Evolutionary conservation across 2,797 vertebrate genomes (phyloP), one percentile per base, ranked within the genome.

Genomic region (Picus viridis): DNA sequence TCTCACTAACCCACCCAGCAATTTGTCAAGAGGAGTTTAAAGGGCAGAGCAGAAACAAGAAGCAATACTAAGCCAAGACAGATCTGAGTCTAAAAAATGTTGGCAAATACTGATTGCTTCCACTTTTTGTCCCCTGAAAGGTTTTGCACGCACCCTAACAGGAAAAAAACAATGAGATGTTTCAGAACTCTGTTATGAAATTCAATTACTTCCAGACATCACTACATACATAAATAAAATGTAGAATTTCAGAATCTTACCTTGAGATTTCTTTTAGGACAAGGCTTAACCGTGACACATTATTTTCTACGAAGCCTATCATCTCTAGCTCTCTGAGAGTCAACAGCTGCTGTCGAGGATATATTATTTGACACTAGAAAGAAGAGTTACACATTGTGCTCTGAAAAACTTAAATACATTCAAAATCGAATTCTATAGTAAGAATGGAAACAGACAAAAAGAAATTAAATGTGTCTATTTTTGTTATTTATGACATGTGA

Each of bases 291-390:
- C 98, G 97, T 1, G 99, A 99, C 80, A 99, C 98, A 22, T 99
- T 98, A 24, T 98, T 99, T 96, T 98, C 98, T 20, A 98, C 92
- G 32, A 98, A 99, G 95, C 98, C 98, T 58, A 99, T 98, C 83
- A 99, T 99, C 96, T 99, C 97, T 2, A 99, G 97, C 87, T 99
- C 99, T 57, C 97, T 98, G 65, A 99, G 98, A 41, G 98, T 99
- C 67, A 99, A 97, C 62, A 99, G 98, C 95, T 99, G 99, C 95
- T 99, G 98, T 76, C 98, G 98, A 26, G 99, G 99, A 96, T 98
- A 99, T 94, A 99, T 98, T 95, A 99, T 98, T 97, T 99, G 99
- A 93, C 99, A 98, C 99, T 99, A 95, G 59, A 91, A 86, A 63
- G 5, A 30, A 95, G 24, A 89, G 9, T 90, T 78, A 69, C 6